Evolutionary conservation across 2,797 vertebrate species (phyloP), one percentile per base, ranked within the genome.

Genomic region (Sciaenops ocellatus): DNA sequence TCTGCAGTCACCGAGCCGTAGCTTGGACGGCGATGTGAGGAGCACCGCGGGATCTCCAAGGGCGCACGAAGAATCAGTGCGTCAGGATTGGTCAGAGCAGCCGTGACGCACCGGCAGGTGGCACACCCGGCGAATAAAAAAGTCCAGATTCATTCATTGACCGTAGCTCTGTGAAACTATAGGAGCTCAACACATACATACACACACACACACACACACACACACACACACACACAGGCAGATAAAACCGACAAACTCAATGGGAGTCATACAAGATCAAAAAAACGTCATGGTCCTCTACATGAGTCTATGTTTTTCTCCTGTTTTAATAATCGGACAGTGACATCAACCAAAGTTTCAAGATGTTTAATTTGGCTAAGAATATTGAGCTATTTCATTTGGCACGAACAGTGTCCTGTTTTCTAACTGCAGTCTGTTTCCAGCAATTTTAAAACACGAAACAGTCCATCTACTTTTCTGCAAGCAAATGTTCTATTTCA

Each of bases 81-180:
- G 85, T 56, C 78, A 48, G 83, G 91, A 95, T 96, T 96, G 95
- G 95, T 59, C 87, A 56, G 73, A 59, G 78, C 80, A 26, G 75
- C 78, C 68, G 90, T 95, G 95, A 95, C 95, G 94, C 89, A 79
- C 86, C 91, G 85, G 91, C 93, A 95, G 94, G 94, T 95, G 94
- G 92, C 94, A 93, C 91, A 92, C 88, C 92, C 86, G 90, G 82
- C 78, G 64, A 85, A 88, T 80, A 26, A 70, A 88, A 79, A 42
- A 62, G 44, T 61, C 55, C 24, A 20, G 17, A 79, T 80, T 87
- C 87, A 91, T 91, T 91, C 90, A 93, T 69, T 64, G 76, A 83
- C 28, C 55, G 67, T 20, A 79, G 61, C 56, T 64, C n/a, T 4
- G 57, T 46, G 20, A 56, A 66, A 60, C 7, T 34, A 15, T 7